Conservation (phyloP, 2,797 vertebrate genomes). For the Sebastes cheni region DNA sequence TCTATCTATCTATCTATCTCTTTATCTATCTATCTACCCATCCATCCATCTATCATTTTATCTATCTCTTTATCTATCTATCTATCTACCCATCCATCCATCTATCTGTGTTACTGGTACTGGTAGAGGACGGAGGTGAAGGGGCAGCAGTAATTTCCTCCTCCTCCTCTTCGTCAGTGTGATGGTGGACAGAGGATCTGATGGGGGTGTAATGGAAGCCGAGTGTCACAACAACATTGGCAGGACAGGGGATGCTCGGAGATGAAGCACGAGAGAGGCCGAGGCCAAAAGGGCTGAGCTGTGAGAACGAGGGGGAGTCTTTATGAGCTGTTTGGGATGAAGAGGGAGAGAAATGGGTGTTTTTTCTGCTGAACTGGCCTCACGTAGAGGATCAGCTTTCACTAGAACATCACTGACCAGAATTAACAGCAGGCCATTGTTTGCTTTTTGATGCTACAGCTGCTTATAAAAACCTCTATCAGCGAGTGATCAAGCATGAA, state of each 20-base stretch:
- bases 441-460: background rate
- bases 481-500: background rate
- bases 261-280: conserved; percentile 7
- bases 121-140: conserved; percentile 27
- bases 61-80: background rate
- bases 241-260: conserved; percentile 11
- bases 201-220: conserved; percentile 63
- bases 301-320: background rate
- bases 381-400: background rate
- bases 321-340: conserved; percentile 25
- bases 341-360: background rate
- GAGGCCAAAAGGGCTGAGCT: conserved; percentile 31
- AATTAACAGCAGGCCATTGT: conserved; percentile 14
- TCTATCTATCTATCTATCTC: background rate
- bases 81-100: background rate
- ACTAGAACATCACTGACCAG: background rate
- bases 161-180: conserved; percentile 17
- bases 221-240: conserved; percentile 62
- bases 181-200: conserved; percentile 44
- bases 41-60: background rate
- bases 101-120: conserved; percentile 5
- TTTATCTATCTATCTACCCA: background rate
- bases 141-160: conserved; percentile 52
- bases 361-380: background rate
- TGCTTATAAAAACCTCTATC: conserved; percentile 1